phyloP scores from a whole-genome alignment of 2,888 invertebrate species.

The Trileptium ribeirensis region DNA sequence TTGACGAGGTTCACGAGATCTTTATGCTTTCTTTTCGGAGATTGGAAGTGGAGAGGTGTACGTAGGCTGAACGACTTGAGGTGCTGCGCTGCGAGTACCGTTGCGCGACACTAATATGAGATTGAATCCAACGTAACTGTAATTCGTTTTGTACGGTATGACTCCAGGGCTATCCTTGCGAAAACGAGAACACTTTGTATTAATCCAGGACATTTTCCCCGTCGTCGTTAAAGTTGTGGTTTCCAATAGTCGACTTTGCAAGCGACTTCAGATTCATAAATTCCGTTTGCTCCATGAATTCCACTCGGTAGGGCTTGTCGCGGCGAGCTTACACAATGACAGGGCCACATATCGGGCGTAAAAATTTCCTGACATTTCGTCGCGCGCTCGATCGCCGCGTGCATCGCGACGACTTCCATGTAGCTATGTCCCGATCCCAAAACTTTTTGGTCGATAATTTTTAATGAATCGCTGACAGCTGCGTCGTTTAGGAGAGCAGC shows the following conservation, averaged over 20 bases:
- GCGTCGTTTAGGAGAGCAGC: background rate
- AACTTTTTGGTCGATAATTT: conserved; percentile 1
- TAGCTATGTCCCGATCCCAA: conserved; percentile 17
- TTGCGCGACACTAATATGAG: too few relatives aligned
- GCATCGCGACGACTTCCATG: conserved; percentile 20
- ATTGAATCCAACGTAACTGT: background rate
- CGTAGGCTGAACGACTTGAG: too few relatives aligned
- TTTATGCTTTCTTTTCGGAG: too few relatives aligned
- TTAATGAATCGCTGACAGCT: background rate
- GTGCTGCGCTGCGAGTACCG: too few relatives aligned
- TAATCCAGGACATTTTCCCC: background rate
- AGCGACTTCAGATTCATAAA: background rate
- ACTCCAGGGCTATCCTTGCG: background rate
- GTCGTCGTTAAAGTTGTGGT: background rate
- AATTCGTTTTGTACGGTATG: background rate
- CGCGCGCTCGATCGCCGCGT: conserved; percentile 1
- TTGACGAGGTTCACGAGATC: too few relatives aligned
- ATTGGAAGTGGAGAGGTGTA: too few relatives aligned
- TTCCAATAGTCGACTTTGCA: background rate
- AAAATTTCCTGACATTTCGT: background rate
- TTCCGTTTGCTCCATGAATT: background rate
- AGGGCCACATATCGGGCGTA: background rate
- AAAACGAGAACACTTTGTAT: background rate
- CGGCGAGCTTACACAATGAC: background rate
- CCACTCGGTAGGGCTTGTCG: background rate